Evolutionary conservation across 2,888 invertebrate genomes (phyloP).

Genomic region (Proisotoma minuta): DNA sequence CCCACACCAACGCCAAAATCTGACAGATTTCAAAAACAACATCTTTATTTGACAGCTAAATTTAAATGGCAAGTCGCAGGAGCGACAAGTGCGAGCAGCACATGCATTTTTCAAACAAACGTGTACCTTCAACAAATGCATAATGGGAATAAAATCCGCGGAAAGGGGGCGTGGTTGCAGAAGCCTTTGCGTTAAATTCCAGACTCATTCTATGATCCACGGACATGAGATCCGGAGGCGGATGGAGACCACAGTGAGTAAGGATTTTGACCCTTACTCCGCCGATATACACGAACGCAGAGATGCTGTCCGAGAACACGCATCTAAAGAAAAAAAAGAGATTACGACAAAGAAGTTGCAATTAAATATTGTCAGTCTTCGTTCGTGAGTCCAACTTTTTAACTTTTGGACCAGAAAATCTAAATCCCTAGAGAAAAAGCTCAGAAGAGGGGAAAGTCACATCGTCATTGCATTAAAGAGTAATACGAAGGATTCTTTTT

Average conservation of each 20-base stretch:
- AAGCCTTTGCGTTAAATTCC: constrained; percentile 73
- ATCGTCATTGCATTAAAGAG: too few relatives aligned
- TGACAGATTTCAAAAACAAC: constrained; percentile 50
- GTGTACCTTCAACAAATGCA: constrained; percentile 60
- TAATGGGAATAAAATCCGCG: constrained; percentile 85
- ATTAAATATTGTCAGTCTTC: constrained; percentile 5
- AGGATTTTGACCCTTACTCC: constrained; percentile 68
- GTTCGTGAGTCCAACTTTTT: too few relatives aligned
- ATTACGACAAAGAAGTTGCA: background rate
- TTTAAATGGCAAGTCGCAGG: too few relatives aligned
- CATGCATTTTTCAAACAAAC: too few relatives aligned
- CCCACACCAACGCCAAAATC: constrained; percentile 85
- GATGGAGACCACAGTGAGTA: constrained; percentile 74
- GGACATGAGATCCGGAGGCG: constrained; percentile 85
- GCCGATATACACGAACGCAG: constrained; percentile 34
- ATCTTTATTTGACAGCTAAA: background rate
- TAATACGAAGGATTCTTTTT: too few relatives aligned
- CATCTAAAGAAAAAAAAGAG: constrained; percentile 23
- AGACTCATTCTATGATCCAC: constrained; percentile 78
- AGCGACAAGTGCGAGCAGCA: background rate
- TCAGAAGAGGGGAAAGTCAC: too few relatives aligned
- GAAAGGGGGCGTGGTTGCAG: constrained; percentile 60
- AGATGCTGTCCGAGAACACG: constrained; percentile 32
- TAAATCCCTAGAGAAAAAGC: too few relatives aligned
- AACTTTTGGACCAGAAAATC: too few relatives aligned